Conservation (phyloP, 2,797 vertebrate genomes). For the Nannoperca australis region DNA sequence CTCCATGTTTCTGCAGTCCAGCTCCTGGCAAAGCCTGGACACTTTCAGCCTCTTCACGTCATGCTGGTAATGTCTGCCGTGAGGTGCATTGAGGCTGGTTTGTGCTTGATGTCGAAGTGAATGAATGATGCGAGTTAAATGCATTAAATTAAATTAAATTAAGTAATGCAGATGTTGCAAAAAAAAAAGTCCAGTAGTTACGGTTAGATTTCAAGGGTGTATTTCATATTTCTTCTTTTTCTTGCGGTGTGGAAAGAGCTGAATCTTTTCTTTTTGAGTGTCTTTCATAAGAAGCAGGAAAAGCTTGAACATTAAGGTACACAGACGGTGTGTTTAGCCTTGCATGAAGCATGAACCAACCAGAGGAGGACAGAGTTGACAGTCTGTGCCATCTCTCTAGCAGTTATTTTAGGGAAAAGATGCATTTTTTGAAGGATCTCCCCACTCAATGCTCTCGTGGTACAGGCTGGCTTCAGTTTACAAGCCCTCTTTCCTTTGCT, state of each 20-base stretch:
- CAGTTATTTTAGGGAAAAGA: slow-evolving; percentile 1
- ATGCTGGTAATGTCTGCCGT: slow-evolving; percentile 25
- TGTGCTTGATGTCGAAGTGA: slow-evolving; percentile 2
- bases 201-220: slow-evolving; percentile 4
- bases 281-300: slow-evolving; percentile 15
- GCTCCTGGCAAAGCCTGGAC: slow-evolving; percentile 36
- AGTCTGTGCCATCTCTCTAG: slow-evolving; percentile 11
- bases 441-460: not conserved
- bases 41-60: slow-evolving; percentile 39
- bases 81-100: slow-evolving; percentile 25
- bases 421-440: slow-evolving; percentile 19
- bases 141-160: not conserved
- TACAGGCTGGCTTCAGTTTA: not conserved
- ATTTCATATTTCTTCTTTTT: not conserved
- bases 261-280: not conserved
- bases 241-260: not conserved
- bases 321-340: slow-evolving; percentile 22
- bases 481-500: not conserved
- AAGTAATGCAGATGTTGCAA: not conserved
- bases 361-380: slow-evolving; percentile 31
- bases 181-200: not conserved
- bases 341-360: slow-evolving; percentile 28
- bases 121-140: slow-evolving; percentile 4
- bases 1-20: slow-evolving; percentile 50
- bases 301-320: not conserved